These are phyloP conservation scores for Megaustenia siamemsis DNA, from an alignment of 2,888 invertebrate species.

Conservation along the genomic window DNA sequence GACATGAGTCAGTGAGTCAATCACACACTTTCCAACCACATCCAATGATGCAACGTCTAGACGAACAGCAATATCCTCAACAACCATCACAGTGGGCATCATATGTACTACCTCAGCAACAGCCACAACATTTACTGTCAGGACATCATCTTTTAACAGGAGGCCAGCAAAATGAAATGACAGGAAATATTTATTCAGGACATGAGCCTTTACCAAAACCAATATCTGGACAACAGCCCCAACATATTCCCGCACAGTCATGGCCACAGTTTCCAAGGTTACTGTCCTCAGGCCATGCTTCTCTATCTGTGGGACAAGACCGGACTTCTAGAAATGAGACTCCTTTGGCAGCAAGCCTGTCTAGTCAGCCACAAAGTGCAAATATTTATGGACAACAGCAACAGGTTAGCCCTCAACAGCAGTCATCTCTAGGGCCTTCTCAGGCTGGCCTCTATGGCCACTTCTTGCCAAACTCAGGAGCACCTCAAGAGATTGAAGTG, in stretches of 20 bases:
- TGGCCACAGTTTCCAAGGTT: constrained; percentile 32
- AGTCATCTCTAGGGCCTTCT: background rate
- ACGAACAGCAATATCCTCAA: constrained; percentile 48
- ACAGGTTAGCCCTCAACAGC: background rate
- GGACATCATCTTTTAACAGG: background rate
- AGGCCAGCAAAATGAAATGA: background rate
- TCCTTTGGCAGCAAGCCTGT: background rate
- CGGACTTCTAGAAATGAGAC: constrained; percentile 17
- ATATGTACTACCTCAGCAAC: constrained; percentile 24
- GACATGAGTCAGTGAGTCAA: constrained; percentile 52
- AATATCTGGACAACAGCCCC: background rate
- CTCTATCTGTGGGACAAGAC: background rate
- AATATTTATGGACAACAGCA: constrained; percentile 5
- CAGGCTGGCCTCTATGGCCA: background rate
- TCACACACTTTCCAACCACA: constrained; percentile 36
- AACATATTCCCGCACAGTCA: background rate
- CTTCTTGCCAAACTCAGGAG: constrained; percentile 5
- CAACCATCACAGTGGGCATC: constrained; percentile 20
- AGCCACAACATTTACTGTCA: constrained; percentile 7
- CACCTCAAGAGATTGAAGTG: background rate
- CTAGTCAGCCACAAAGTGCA: constrained; percentile 1
- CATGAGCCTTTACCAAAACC: background rate
- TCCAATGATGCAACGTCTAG: background rate
- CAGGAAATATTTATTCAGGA: background rate
- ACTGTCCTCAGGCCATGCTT: background rate